Percentiles rank a stretch among this genome's conserved stretches.
Evolutionary conservation across 2,113 vertebrate genomes (phyloP).

Genomic region (Odontophorus gujanensis): DNA sequence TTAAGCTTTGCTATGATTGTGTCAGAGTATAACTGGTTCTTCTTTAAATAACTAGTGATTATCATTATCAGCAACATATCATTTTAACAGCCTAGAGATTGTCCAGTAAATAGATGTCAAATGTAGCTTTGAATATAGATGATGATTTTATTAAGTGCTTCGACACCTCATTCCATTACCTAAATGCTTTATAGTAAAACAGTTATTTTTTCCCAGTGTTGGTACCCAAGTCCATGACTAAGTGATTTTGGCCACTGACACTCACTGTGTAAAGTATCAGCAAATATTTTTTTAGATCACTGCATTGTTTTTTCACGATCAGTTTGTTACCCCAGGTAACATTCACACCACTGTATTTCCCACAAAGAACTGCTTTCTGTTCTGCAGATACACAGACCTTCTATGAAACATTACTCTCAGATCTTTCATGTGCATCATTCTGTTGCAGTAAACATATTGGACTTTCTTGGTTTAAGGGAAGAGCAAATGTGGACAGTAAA

Average conservation of each 20-base stretch:
- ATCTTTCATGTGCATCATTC: neutral
- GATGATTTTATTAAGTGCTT: neutral
- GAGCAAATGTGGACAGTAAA: neutral
- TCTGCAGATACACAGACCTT: neutral
- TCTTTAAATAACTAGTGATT: neutral
- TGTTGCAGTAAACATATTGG: neutral
- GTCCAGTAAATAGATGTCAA: neutral
- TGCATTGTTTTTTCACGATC: neutral
- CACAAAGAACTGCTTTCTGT: neutral
- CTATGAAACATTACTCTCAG: neutral
- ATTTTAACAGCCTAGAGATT: neutral
- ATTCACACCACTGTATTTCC: neutral
- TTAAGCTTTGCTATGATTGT: neutral
- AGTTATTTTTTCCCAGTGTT: neutral
- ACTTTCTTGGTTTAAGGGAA: neutral
- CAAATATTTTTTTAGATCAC: neutral
- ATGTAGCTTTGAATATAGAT: neutral
- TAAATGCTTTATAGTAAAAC: neutral
- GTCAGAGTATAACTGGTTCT: neutral
- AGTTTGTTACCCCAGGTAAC: neutral
- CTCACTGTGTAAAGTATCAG: neutral
- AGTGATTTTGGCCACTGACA: neutral
- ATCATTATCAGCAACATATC: neutral
- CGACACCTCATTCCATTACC: neutral
- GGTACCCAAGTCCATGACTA: neutral